Evolutionary conservation across 30 jellyfish, hydroid and myxozoan genomes (phyloP), one percentile per base, ranked within the genome.

Genomic region (Pseudorhiza aurosa): DNA sequence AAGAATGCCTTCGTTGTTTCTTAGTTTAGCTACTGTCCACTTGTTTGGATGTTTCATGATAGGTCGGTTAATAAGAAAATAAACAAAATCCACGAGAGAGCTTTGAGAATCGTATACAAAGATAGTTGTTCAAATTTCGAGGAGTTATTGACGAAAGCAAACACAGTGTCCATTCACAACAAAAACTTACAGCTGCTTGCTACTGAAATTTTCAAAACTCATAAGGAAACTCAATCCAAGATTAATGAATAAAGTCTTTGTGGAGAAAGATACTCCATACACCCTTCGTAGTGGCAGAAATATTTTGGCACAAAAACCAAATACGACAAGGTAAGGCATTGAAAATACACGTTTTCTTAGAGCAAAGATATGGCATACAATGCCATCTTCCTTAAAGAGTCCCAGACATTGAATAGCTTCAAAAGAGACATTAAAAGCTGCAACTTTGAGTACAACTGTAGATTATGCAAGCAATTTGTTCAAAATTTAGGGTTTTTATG

Each of bases 121-220:
- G n/a, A n/a, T n/a, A n/a, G 65, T 67, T 28, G 45, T 33, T 8
- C 81, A 40, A 40, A 67, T 44, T 33, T 67, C 40, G 50, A 69
- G 25, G 24, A 24, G 10, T 70, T 69, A 14, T 70, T 69, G 19
- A 51, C 26, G 46, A 27, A 69, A 36, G 42, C 27, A 17, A 45
- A 72, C 31, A 27, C 72, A 26, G 21, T 21, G 85, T 72, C 72
- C 22, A 35, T 72, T 39, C 85, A 26, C 37, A 36, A 42, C 1
- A 72, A 27, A 53, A 72, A 50, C 39, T 72, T 47, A 35, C 73
- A 46, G 72, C 14, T 72, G 85, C 71, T 72, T 33, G 3, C 27
- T n/a, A 27, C 68, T 12, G 71, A 72, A 46, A 47, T 46, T 15
- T 72, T 6, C 50, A 11, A 46, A 68, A 22, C 82, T 2, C n/a